Evolutionary conservation across 1,140 invertebrate species (phyloP).

Genomic region (Choristoneura fumiferana): DNA sequence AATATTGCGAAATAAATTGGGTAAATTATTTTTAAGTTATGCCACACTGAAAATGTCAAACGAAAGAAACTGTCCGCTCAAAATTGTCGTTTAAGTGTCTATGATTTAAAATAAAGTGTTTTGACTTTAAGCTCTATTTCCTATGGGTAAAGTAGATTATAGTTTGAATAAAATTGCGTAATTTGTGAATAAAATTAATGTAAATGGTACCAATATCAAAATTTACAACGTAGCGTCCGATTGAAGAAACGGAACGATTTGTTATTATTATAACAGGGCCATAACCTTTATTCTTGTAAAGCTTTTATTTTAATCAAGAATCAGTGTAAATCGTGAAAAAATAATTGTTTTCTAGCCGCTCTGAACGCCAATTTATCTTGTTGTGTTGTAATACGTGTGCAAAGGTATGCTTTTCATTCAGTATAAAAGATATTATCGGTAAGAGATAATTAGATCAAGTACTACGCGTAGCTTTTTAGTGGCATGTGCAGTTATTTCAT

Average conservation of each 20-base stretch:
- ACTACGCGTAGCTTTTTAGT: slow-evolving; percentile 49
- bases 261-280: slow-evolving; percentile 57
- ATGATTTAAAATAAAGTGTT: no score
- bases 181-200: background rate
- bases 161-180: background rate
- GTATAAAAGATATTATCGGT: slow-evolving; percentile 17
- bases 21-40: slow-evolving; percentile 4
- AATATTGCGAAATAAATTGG: slow-evolving; percentile 14
- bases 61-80: no score
- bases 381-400: slow-evolving; percentile 23
- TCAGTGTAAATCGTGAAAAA: slow-evolving; percentile 35
- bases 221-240: slow-evolving; percentile 17
- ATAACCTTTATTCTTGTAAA: slow-evolving; percentile 59
- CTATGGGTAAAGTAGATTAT: no score
- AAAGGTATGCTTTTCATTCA: slow-evolving; percentile 40
- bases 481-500: slow-evolving; percentile 62
- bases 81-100: no score
- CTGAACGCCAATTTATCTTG: slow-evolving; percentile 18
- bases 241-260: slow-evolving; percentile 20
- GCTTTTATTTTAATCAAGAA: slow-evolving; percentile 48
- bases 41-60: slow-evolving; percentile 12
- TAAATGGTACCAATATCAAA: slow-evolving; percentile 6
- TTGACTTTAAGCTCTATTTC: no score
- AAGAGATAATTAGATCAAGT: slow-evolving; percentile 45
- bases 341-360: slow-evolving; percentile 2